Conservation (phyloP, 2,888 invertebrate genomes). For the Tribolium freemani region DNA sequence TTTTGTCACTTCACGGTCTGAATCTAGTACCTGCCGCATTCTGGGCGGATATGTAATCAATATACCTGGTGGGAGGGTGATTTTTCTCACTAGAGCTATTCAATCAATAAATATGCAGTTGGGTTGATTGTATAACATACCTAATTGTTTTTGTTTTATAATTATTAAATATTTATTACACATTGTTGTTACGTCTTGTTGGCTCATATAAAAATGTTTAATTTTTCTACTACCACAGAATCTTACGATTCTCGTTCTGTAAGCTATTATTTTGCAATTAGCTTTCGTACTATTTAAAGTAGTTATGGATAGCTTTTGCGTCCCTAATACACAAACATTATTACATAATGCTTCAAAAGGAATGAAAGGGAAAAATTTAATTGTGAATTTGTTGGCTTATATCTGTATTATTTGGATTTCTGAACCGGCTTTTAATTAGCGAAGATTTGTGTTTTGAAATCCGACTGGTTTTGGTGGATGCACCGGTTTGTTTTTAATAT, state of each 20-base stretch:
- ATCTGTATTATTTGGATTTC: conserved; percentile 10
- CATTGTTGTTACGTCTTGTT: no score
- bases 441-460: neutral
- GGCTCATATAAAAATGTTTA: no score
- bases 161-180: neutral
- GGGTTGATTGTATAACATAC: neutral
- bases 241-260: no score
- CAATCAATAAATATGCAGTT: conserved; percentile 21
- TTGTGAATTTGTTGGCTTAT: no score
- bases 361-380: no score
- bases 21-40: conserved; percentile 18
- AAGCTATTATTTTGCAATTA: no score
- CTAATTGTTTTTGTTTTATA: neutral
- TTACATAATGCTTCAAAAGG: no score
- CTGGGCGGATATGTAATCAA: conserved; percentile 25
- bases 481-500: conserved; percentile 31
- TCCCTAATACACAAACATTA: no score
- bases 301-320: no score
- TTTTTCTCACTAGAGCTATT: conserved; percentile 23
- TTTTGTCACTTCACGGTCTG: neutral
- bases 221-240: no score
- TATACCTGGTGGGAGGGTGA: conserved; percentile 30
- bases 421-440: neutral
- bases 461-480: conserved; percentile 28
- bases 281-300: no score